Percentiles rank a stretch among this genome's conserved stretches.
These are phyloP conservation scores for Umimayanthus chanpuru DNA, from an alignment of 92 coral and sea anemone species.

Conservation along the genomic window DNA sequence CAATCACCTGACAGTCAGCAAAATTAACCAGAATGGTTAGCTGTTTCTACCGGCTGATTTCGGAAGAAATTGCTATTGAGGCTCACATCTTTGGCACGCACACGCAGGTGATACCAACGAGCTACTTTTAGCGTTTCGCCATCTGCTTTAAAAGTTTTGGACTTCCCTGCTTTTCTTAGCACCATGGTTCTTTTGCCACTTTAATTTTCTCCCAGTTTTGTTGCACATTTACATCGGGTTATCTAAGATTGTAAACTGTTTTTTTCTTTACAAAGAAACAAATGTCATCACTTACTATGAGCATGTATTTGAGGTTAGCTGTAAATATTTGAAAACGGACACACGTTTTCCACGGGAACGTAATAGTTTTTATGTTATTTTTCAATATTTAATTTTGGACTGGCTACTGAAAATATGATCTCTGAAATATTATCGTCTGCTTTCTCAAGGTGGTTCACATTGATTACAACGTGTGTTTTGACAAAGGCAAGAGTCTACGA, in stretches of 20 bases:
- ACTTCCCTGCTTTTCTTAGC: no score
- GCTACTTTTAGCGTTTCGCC: no score
- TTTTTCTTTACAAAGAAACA: not conserved
- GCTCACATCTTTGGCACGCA: no score
- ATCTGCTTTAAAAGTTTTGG: no score
- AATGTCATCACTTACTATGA: not conserved
- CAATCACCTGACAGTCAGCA: no score
- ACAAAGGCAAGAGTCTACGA: slow-evolving; percentile 93
- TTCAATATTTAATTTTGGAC: not conserved
- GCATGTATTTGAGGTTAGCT: not conserved
- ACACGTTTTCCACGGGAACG: not conserved
- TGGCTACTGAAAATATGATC: not conserved
- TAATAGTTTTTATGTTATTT: not conserved
- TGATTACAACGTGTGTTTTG: slow-evolving; percentile 98
- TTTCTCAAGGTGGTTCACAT: slow-evolving; percentile 93
- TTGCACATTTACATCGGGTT: no score
- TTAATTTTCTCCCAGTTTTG: no score
- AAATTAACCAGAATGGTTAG: no score
- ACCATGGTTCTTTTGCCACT: no score
- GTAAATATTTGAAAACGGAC: not conserved
- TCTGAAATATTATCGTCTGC: not conserved
- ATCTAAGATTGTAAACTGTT: not conserved
- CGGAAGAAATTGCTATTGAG: no score
- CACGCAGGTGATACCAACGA: no score
- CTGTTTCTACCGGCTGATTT: no score